Conservation (phyloP, 2,797 vertebrate genomes). For the Chiroxiphia lanceolata region DNA sequence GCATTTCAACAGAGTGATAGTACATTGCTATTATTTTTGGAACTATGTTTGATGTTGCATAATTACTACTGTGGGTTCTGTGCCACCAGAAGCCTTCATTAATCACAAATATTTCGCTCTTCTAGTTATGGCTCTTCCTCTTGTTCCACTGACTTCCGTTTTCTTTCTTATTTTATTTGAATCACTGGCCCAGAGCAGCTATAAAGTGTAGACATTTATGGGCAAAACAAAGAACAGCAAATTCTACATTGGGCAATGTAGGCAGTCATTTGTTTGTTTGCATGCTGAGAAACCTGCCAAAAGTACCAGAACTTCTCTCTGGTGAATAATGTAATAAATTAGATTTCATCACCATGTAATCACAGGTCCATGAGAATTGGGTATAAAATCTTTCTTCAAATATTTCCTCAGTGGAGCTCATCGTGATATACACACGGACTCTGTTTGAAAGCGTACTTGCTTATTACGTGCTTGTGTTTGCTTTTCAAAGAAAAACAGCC, state of each 20-base stretch:
- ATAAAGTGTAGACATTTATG: constrained; percentile 25
- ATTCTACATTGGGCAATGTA: background rate
- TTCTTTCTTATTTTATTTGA: constrained; percentile 8
- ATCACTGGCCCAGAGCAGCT: background rate
- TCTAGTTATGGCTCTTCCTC: background rate
- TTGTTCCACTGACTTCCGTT: background rate
- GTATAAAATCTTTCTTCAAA: constrained; percentile 22
- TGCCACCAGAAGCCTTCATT: background rate
- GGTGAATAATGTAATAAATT: constrained; percentile 57
- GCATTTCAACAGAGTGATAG: background rate
- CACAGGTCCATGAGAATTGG: background rate
- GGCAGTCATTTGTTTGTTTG: constrained; percentile 44
- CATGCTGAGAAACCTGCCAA: constrained; percentile 43
- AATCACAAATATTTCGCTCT: constrained; percentile 35
- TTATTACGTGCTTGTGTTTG: constrained; percentile 4
- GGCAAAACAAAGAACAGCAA: constrained; percentile 18
- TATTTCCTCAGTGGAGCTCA: constrained; percentile 19
- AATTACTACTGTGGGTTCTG: background rate
- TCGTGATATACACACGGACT: background rate
- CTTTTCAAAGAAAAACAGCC: background rate
- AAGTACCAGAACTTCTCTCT: constrained; percentile 19
- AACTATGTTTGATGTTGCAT: background rate
- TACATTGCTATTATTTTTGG: background rate
- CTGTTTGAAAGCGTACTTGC: background rate
- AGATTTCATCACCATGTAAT: constrained; percentile 22